Conservation (phyloP, 2,888 invertebrate genomes). For the Blastobasis adustella region DNA sequence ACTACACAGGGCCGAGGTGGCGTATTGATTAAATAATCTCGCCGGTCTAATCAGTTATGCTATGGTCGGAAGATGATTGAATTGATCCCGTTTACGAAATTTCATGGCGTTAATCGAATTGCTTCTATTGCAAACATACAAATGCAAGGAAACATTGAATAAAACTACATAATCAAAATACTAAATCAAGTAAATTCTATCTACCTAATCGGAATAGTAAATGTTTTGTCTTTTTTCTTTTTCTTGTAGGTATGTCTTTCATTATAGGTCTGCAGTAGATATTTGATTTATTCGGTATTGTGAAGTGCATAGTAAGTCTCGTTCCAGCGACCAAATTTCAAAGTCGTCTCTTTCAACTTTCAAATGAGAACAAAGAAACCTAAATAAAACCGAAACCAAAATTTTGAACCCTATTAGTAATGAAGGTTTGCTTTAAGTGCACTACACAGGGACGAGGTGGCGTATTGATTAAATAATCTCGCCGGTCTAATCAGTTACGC, state of each 20-base stretch:
- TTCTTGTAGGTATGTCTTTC: neutral
- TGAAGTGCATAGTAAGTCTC: too few species aligned
- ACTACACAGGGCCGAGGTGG: slow-evolving; percentile 4
- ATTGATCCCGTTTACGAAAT: neutral
- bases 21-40: slow-evolving; percentile 10
- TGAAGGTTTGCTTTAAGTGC: slow-evolving; percentile 4
- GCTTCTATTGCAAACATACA: too few species aligned
- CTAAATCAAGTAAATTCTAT: too few species aligned
- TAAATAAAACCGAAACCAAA: too few species aligned
- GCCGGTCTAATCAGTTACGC: slow-evolving; percentile 5
- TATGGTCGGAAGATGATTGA: neutral
- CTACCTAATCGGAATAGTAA: neutral
- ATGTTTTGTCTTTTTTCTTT: neutral
- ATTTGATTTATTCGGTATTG: too few species aligned
- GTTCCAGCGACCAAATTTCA: too few species aligned
- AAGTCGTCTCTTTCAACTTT: too few species aligned
- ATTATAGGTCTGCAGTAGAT: too few species aligned
- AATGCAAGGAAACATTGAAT: too few species aligned
- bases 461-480: slow-evolving; percentile 10
- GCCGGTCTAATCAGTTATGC: slow-evolving; percentile 5
- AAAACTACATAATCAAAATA: too few species aligned
- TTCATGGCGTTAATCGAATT: neutral
- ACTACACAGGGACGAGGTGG: slow-evolving; percentile 4
- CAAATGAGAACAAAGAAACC: too few species aligned
- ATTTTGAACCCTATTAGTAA: neutral